Evolutionary conservation across 2,797 vertebrate species (phyloP).

Genomic region (Myiotriccus ornatus): DNA sequence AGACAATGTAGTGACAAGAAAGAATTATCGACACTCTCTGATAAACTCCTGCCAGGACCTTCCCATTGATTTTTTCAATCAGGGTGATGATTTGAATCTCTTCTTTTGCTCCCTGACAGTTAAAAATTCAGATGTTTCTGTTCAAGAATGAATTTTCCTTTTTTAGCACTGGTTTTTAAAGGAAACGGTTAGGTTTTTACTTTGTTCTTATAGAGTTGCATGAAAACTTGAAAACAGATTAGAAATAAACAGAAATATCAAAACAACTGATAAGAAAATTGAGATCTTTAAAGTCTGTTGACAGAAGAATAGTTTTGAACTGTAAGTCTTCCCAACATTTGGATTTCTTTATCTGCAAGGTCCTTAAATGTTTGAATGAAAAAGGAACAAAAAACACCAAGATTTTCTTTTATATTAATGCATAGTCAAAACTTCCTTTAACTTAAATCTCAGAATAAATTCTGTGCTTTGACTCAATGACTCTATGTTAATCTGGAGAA

Average conservation of each 20-base stretch:
- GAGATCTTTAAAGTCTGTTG: not conserved
- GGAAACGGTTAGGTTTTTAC: not conserved
- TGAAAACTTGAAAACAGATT: not conserved
- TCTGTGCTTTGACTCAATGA: not conserved
- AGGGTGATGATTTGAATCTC: not conserved
- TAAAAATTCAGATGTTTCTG: not conserved
- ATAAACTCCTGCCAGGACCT: not conserved
- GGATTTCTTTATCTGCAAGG: not conserved
- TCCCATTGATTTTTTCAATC: not conserved
- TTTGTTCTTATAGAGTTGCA: not conserved
- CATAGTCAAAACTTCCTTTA: not conserved
- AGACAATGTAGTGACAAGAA: not conserved
- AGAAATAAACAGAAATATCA: not conserved
- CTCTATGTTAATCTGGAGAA: not conserved
- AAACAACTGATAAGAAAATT: not conserved
- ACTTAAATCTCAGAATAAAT: not conserved
- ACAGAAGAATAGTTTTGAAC: not conserved
- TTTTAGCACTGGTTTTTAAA: not conserved
- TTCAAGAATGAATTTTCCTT: not conserved
- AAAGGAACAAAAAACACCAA: not conserved
- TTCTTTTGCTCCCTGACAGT: not conserved
- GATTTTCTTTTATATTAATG: not conserved
- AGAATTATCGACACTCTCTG: not conserved
- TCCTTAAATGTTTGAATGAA: not conserved
- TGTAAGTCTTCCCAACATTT: not conserved